phyloP scores from a whole-genome alignment of 2,888 invertebrate species.

The Phytoseiulus persimilis region DNA sequence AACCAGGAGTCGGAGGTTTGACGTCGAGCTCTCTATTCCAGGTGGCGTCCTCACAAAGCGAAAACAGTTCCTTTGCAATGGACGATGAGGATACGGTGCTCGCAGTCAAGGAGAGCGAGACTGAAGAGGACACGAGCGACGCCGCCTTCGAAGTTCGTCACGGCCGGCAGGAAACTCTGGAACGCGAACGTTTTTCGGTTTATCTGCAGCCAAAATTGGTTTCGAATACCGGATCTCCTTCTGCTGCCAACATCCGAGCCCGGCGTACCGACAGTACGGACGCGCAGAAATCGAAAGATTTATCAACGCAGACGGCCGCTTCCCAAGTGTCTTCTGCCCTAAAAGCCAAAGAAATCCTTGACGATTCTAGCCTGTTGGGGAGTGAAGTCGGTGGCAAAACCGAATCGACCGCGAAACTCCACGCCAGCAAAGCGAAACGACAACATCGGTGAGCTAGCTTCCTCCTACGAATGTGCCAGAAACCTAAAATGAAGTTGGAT shows the following conservation, averaged over 20 bases:
- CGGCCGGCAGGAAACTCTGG: slow-evolving; percentile 15
- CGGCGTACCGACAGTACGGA: background rate
- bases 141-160: slow-evolving; percentile 23
- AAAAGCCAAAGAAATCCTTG: slow-evolving; percentile 24
- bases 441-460: slow-evolving; percentile 18
- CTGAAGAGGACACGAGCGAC: slow-evolving; percentile 17
- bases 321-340: background rate
- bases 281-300: background rate
- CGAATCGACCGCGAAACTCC: slow-evolving; percentile 5
- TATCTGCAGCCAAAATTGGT: slow-evolving; percentile 25
- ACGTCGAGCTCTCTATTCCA: background rate
- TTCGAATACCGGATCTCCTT: background rate
- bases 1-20: too few relatives aligned
- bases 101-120: background rate
- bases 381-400: slow-evolving; percentile 13
- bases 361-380: background rate
- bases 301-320: background rate
- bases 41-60: background rate
- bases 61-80: background rate
- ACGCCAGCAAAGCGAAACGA: slow-evolving; percentile 26
- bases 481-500: background rate
- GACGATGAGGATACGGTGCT: background rate
- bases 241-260: background rate
- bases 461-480: background rate
- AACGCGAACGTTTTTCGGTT: slow-evolving; percentile 22